Evolutionary conservation across 64 coral and sea anemone genomes (phyloP).

Genomic region (Montipora cactus): DNA sequence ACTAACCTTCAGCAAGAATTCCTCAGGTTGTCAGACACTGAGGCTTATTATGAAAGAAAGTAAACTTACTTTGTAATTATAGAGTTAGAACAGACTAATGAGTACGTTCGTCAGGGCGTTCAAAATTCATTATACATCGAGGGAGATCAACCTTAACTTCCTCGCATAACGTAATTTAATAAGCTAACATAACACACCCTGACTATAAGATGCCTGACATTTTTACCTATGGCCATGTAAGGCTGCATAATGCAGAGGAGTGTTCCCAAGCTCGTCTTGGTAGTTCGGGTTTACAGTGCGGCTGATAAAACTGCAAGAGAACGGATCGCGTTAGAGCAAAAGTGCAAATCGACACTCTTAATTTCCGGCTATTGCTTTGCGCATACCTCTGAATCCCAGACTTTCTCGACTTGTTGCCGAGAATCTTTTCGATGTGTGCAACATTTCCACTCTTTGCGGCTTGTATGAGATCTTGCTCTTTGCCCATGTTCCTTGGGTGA

Average conservation of each 20-base stretch:
- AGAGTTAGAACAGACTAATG: background rate
- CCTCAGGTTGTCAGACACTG: background rate
- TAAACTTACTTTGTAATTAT: background rate
- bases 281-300: conserved; percentile 76
- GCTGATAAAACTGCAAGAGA: conserved; percentile 76
- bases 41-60: background rate
- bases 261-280: conserved; percentile 94
- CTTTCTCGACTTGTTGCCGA: conserved; percentile 72
- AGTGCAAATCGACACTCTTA: background rate
- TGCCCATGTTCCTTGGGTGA: conserved; percentile 77
- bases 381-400: conserved; percentile 86
- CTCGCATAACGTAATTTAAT: no score
- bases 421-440: conserved; percentile 89
- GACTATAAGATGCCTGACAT: no score
- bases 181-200: no score
- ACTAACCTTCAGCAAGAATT: background rate
- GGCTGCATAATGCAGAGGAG: conserved; percentile 78
- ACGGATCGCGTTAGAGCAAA: conserved; percentile 6
- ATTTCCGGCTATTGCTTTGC: background rate
- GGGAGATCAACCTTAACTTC: no score
- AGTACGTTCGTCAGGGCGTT: background rate
- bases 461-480: conserved; percentile 88
- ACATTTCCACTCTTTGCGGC: conserved; percentile 93
- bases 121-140: no score
- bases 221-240: conserved; percentile 81